These are phyloP conservation scores for Mus musculus DNA, from an alignment of 2,113 vertebrate genomes.

Conservation along the genomic window GRCm39 chr6:19916001-19916500, in stretches of 20 bases:
- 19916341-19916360: not conserved
- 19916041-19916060: too few species aligned
- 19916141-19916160: not conserved
- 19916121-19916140: not conserved
- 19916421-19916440: not conserved
- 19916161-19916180: not conserved
- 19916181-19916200: not conserved
- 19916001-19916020: not conserved
- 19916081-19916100: not conserved
- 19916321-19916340: not conserved
- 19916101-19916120: not conserved
- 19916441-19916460: not conserved
- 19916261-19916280: not conserved
- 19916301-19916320: not conserved
- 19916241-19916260: not conserved
- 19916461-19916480: not conserved
- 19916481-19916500: not conserved
- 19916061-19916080: too few species aligned
- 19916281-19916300: not conserved
- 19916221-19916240: not conserved
- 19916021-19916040: not conserved
- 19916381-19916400: not conserved
- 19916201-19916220: not conserved
- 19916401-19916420: not conserved
- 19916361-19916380: not conserved